Evolutionary conservation across 2,888 invertebrate genomes (phyloP), one percentile per base, ranked within the genome.

Genomic region (Aspidiotus rigidus): DNA sequence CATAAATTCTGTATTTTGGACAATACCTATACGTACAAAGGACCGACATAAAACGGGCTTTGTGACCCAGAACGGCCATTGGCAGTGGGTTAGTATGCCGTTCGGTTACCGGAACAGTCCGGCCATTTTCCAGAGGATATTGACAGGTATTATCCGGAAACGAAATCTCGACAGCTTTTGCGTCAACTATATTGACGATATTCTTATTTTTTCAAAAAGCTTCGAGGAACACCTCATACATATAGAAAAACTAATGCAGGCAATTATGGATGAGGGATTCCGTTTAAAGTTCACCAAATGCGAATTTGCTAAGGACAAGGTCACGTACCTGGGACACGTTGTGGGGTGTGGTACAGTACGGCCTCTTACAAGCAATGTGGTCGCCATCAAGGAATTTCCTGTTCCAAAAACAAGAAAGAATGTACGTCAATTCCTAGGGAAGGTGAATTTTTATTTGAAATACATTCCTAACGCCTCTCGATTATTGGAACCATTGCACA

Each of bases 1-100:
- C 57, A 75, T 77, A 67, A 77, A 77, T 71, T 77, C 76, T 10
- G 77, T 76, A 44, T 78, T 78, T 72, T 77, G 77, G 76, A 75
- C 76, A 9, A 69, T 69, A n/a, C 61, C 61, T n/a, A 7, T 59
- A 11, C 15, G 66, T 7, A 44, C 9, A 13, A 66, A 66, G 57
- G 66, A 66, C 16, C 15, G 64, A 16, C 39, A 49, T 28, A n/a
- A n/a, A n/a, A n/a, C n/a, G n/a, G n/a, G n/a, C n/a, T n/a, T n/a
- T n/a, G n/a, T n/a, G n/a, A n/a, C 66, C 5, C 66, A 66, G 28
- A 13, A 61, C 7, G 66, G 66, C 11, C 66, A 66, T 54, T 59
- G 39, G 9, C 15, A 59, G 7, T 59, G 59, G 59, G 7, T 10
- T 7, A 16, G 17, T 16, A 16, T 66, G 16, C 57, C 66, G 39